A percentile compares a stretch with the other conserved stretches of the same genome.
Evolutionary conservation across 2,113 vertebrate genomes (phyloP).

Genomic region (Caracal caracal): DNA sequence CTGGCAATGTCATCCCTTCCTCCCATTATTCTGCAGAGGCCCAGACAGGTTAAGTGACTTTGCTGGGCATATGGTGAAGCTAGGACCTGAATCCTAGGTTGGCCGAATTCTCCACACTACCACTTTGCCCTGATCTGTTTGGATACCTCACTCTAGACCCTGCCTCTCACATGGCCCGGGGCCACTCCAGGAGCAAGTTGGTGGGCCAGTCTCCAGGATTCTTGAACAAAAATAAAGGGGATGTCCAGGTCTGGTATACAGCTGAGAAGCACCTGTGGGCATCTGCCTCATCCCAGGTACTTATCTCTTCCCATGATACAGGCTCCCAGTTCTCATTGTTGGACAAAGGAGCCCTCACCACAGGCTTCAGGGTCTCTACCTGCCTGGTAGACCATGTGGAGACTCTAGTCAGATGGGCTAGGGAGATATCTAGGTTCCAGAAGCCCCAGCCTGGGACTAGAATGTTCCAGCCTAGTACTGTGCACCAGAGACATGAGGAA

Average conservation of each 20-base stretch:
- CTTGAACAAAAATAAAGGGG: neutral
- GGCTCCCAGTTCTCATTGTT: no score
- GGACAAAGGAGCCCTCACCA: neutral
- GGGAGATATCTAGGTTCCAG: neutral
- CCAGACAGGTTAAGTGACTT: neutral
- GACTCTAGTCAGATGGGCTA: neutral
- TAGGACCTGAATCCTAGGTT: neutral
- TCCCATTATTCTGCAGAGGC: neutral
- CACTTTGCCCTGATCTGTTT: neutral
- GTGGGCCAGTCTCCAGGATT: neutral
- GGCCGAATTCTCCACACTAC: neutral
- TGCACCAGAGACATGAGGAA: neutral
- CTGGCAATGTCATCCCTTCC: fast-evolving
- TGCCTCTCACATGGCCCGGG: neutral
- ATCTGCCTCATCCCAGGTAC: neutral
- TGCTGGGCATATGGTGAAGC: neutral
- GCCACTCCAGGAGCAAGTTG: neutral
- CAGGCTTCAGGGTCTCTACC: neutral
- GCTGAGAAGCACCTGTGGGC: neutral
- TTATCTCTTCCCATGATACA: neutral
- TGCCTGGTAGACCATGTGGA: no score
- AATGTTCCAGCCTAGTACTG: neutral
- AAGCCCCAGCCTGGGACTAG: neutral
- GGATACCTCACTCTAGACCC: neutral
- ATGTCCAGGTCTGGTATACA: neutral